Conservation (phyloP, 2,888 invertebrate species). For the Coecobrya sp. region DNA sequence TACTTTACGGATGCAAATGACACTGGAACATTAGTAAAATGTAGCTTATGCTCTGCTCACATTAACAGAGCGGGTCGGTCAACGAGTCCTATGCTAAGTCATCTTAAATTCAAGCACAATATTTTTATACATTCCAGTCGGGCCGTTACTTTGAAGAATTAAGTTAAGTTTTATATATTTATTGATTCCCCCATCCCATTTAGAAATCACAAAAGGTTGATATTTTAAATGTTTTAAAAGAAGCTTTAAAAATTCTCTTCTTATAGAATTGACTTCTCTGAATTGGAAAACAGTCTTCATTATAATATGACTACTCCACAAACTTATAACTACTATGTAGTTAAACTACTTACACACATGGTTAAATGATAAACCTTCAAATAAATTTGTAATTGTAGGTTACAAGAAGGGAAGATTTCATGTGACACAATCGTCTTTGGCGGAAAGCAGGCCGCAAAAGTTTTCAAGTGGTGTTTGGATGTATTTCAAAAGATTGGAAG, state of each 20-base stretch:
- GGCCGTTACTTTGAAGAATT: not conserved
- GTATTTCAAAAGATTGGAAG: not conserved
- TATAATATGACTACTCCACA: no score
- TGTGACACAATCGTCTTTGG: not conserved
- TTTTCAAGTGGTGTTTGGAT: conserved; percentile 49
- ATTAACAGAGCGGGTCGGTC: conserved; percentile 45
- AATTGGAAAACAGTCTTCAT: no score
- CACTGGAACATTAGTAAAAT: conserved; percentile 1
- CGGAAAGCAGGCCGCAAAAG: not conserved
- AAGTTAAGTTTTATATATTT: no score
- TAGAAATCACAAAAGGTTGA: no score
- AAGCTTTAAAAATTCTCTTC: no score
- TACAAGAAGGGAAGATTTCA: not conserved
- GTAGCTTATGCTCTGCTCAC: conserved; percentile 27
- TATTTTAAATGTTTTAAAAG: no score
- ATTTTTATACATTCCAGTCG: conserved; percentile 31
- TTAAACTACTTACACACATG: not conserved
- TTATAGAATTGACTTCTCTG: no score
- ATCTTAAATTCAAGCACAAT: conserved; percentile 45
- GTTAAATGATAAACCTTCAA: not conserved
- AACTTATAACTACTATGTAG: not conserved
- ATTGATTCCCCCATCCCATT: no score
- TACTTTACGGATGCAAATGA: conserved; percentile 51
- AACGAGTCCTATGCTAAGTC: conserved; percentile 44
- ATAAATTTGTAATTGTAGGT: not conserved